A percentile compares a stretch with the other conserved stretches of the same genome.
phyloP scores from a whole-genome alignment of 1,140 invertebrate species.

The Pogonomyrmex barbatus region DNA sequence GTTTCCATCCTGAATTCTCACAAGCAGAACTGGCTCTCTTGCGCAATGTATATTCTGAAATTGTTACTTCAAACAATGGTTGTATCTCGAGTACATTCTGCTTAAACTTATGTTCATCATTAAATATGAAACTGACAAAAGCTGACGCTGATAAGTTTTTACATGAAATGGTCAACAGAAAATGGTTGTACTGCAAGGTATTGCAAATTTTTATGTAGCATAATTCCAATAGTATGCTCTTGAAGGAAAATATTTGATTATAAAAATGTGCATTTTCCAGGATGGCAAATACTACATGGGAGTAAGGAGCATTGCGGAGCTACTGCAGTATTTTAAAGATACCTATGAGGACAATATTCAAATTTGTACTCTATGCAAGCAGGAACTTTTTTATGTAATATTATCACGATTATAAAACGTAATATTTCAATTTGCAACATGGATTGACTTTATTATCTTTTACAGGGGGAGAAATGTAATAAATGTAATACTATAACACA shows the following conservation, averaged over 20 bases:
- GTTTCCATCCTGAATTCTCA: conserved; percentile 72
- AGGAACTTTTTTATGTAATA: conserved; percentile 81
- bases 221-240: conserved; percentile 21
- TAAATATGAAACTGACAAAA: conserved; percentile 73
- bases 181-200: conserved; percentile 78
- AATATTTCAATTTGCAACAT: conserved; percentile 10
- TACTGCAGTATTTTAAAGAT: conserved; percentile 80
- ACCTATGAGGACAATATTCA: conserved; percentile 74
- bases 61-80: conserved; percentile 74
- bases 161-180: conserved; percentile 68
- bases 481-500: conserved; percentile 73
- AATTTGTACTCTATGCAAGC: conserved; percentile 79
- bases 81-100: conserved; percentile 75
- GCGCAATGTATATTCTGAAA: conserved; percentile 76
- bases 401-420: conserved; percentile 8
- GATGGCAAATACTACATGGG: conserved; percentile 79
- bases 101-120: conserved; percentile 76
- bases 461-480: conserved; percentile 76
- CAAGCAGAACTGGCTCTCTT: conserved; percentile 73
- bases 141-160: conserved; percentile 77
- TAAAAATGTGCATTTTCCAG: conserved; percentile 58
- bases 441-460: conserved; percentile 25
- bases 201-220: conserved; percentile 12
- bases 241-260: conserved; percentile 51
- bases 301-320: conserved; percentile 79